Evolutionary conservation across 2,888 invertebrate species (phyloP), one percentile per base, ranked within the genome.

Genomic region (Allolobophora icterica): DNA sequence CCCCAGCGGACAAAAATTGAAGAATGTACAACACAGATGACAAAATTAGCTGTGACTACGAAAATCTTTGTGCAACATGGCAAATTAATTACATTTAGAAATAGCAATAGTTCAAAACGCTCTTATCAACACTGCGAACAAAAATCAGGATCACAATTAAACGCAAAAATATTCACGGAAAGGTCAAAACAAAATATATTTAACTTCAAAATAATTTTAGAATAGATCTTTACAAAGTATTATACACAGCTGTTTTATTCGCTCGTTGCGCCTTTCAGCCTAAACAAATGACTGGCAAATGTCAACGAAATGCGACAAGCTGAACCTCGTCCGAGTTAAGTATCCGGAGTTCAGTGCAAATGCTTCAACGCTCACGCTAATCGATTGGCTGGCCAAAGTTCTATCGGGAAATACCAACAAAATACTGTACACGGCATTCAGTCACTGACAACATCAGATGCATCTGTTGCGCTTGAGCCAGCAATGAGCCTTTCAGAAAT

Each of bases 401-500:
- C 24, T 1, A n/a, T 71, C 11, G n/a, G 71, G n/a, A 71, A 71
- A 71, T 71, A 71, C 8, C 30, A 71, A n/a, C 71, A 17, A 52
- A 71, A 71, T 71, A 71, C 71, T 71, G 71, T 71, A 71, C 71
- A 71, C 30, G 71, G 71, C 71, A n/a, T 71, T 71, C 71, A 71
- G 71, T 71, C 71, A 71, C 30, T n/a, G 71, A 71, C 71, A 11
- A 71, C n/a, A 71, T 71, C 71, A 71, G 30, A 71, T 71, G 71
- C 71, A n/a, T 71, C 71, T 8, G 6, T n/a, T 71, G 71, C n/a
- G n/a, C 52, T 71, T 71, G 71, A 71, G 71, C 71, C 71, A 71
- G 71, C 71, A 71, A 71, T 71, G 71, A 71, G 71, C 71, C 71
- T n/a, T 71, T n/a, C 30, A n/a, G 71, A 71, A 71, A 71, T n/a